Conservation (phyloP, 2,888 invertebrate genomes). For the Gandaritis pyraliata region DNA sequence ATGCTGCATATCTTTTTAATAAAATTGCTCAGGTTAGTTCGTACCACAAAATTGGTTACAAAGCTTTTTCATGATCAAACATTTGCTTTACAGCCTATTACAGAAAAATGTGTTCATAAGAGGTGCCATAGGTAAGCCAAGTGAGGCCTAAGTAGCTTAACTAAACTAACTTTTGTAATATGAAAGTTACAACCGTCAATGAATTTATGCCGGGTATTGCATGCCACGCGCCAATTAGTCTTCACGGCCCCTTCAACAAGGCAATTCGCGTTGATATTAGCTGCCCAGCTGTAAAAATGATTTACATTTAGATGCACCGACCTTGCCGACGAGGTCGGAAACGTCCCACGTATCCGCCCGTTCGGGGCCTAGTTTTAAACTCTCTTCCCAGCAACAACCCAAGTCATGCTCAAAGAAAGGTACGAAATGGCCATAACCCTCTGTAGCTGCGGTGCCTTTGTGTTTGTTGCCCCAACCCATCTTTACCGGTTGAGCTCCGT, state of each 20-base stretch:
- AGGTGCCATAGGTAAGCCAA: too few species aligned
- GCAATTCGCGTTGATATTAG: slow-evolving; percentile 11
- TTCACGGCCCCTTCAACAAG: neutral
- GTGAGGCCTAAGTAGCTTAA: too few species aligned
- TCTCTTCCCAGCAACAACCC: too few species aligned
- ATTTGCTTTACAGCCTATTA: slow-evolving; percentile 36
- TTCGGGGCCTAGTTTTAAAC: too few species aligned
- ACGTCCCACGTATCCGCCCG: neutral
- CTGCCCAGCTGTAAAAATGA: slow-evolving; percentile 2
- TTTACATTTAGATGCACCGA: too few species aligned
- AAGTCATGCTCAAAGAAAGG: too few species aligned
- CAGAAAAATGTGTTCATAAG: slow-evolving; percentile 35
- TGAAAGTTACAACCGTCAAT: neutral
- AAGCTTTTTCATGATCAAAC: slow-evolving; percentile 45
- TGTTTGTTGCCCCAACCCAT: too few species aligned
- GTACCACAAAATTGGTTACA: slow-evolving; percentile 8
- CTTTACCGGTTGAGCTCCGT: too few species aligned
- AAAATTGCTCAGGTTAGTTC: slow-evolving; percentile 7
- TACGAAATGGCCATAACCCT: too few species aligned
- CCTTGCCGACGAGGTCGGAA: too few species aligned
- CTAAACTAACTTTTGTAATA: neutral
- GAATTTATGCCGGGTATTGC: slow-evolving; percentile 10
- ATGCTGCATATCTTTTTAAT: slow-evolving; percentile 6
- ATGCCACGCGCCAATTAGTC: slow-evolving; percentile 18
- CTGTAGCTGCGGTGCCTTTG: too few species aligned